A percentile compares a stretch with the other conserved stretches of the same genome.
Conservation (phyloP, 2,113 vertebrate species). For the Megatriorchis doriae region DNA sequence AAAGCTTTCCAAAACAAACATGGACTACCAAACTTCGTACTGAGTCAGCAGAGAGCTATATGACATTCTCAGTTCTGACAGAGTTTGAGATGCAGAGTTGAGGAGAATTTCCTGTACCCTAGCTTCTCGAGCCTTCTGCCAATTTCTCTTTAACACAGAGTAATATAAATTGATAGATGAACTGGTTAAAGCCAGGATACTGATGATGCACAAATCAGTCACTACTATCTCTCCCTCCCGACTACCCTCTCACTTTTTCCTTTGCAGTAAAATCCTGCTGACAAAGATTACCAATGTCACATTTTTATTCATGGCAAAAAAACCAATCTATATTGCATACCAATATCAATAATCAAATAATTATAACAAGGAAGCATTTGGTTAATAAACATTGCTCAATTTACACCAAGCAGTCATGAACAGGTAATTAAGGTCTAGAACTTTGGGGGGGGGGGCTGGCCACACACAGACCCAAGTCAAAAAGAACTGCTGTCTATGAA, state of each 20-base stretch:
- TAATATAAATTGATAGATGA: accelerated
- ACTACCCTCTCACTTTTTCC: background rate
- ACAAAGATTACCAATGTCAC: accelerated
- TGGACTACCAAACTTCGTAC: too few species aligned
- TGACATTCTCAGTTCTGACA: background rate
- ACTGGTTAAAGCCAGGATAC: accelerated
- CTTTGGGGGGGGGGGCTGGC: accelerated
- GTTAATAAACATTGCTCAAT: background rate
- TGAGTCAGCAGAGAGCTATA: background rate
- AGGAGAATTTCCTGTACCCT: background rate
- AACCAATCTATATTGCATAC: background rate
- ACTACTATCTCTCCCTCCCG: background rate
- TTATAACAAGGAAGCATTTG: background rate
- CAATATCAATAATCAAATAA: background rate
- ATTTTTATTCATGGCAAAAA: accelerated
- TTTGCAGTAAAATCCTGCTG: background rate
- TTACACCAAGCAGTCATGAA: background rate
- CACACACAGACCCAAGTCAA: background rate
- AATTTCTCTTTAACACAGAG: background rate
- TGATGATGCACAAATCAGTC: background rate
- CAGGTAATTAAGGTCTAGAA: background rate
- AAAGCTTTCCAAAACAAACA: background rate
- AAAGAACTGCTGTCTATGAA: background rate
- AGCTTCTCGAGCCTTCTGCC: background rate
- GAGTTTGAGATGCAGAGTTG: background rate